These are phyloP conservation scores for Salarias fasciatus DNA, from an alignment of 2,797 vertebrate species.

Conservation along the genomic window DNA sequence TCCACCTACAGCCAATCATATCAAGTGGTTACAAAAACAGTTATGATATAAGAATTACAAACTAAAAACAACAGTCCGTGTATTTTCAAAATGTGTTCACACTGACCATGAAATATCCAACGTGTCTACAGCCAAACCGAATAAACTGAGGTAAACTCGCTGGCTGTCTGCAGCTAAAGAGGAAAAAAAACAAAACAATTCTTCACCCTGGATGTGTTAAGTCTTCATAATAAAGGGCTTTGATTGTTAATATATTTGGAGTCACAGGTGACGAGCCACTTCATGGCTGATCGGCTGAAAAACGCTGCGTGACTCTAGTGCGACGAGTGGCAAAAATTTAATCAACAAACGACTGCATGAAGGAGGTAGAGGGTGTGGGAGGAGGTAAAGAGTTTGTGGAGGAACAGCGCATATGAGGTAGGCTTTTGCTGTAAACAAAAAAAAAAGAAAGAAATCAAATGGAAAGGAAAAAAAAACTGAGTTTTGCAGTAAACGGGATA, in stretches of 20 bases:
- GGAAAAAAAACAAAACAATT: background rate
- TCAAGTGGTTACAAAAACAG: slow-evolving; percentile 67
- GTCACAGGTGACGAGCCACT: slow-evolving; percentile 45
- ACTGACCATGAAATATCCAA: slow-evolving; percentile 46
- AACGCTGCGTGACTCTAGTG: slow-evolving; percentile 58
- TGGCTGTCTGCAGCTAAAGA: slow-evolving; percentile 46
- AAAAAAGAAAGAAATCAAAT: slow-evolving; percentile 39
- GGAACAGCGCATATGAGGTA: slow-evolving; percentile 91
- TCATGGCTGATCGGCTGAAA: slow-evolving; percentile 49
- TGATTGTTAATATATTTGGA: slow-evolving; percentile 56
- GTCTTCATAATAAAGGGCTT: slow-evolving; percentile 16
- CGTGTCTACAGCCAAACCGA: slow-evolving; percentile 38
- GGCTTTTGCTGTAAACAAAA: slow-evolving; percentile 97
- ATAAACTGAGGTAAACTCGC: slow-evolving; percentile 63
- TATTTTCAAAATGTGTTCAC: slow-evolving; percentile 50
- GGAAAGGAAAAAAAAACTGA: slow-evolving; percentile 40
- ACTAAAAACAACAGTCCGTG: slow-evolving; percentile 55
- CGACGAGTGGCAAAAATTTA: slow-evolving; percentile 51
- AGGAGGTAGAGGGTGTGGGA: slow-evolving; percentile 59
- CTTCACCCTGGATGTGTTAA: slow-evolving; percentile 39
- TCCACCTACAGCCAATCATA: slow-evolving; percentile 49
- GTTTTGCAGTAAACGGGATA: slow-evolving; percentile 47
- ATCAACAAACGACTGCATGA: slow-evolving; percentile 47
- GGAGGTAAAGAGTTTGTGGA: slow-evolving; percentile 68
- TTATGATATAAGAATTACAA: slow-evolving; percentile 54